Evolutionary conservation across 1,140 invertebrate species (phyloP), one percentile per base, ranked within the genome.

Genomic region (Sycophaga agraensis): DNA sequence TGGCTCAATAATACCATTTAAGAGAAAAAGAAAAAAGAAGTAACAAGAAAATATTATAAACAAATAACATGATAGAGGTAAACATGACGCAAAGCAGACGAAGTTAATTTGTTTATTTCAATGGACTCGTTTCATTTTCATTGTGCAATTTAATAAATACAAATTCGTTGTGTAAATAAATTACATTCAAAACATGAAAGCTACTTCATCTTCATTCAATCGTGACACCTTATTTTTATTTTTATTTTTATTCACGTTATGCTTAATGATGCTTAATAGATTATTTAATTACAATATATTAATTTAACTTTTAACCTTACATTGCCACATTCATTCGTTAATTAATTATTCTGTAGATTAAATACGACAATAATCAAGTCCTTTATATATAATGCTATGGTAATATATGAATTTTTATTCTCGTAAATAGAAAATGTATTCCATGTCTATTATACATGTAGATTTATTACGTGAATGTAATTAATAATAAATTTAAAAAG

Each of bases 101-200:
- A 59, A 51, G 17, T 43, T 40, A 45, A 45, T 53, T 60, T 60
- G 22, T 54, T 61, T 54, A 54, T 56, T 56, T 40, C 31, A 39
- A 48, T 5, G 42, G 14, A 43, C 42, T 37, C 50, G 31, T 46
- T 61, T 53, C 28, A 37, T 61, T 53, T 61, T 34, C 43, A 55
- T 61, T 48, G 43, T 61, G 50, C n/a, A 62, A 62, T 62, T 62
- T 46, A 61, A 61, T 54, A 51, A 34, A 34, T 34, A 40, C 54
- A 42, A 17, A 56, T 56, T 61, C 17, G 42, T 61, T 65, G 53
- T 65, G 53, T 61, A 55, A 65, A 65, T 65, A 61, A 65, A 61
- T 59, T 61, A 65, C 22, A 39, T 57, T 59, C 53, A 50, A 61
- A 59, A 59, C 39, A 59, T 55, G 34, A 45, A n/a, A n/a, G 26